Conservation (phyloP, 2,888 invertebrate genomes). For the Alloscopus bannaensis region DNA sequence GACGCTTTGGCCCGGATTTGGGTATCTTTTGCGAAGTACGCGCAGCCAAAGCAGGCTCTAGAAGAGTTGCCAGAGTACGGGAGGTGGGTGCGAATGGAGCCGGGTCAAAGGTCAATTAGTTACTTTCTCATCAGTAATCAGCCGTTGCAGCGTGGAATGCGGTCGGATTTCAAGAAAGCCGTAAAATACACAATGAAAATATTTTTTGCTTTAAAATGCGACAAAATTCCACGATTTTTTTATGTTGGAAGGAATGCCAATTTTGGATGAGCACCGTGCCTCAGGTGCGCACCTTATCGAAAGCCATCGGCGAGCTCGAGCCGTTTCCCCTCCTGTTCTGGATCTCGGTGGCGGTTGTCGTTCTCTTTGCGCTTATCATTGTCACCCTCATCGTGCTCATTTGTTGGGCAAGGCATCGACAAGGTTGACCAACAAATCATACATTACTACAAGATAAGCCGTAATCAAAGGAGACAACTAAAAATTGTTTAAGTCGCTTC, state of each 20-base stretch:
- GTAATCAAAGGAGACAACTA: background rate
- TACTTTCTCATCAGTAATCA: conserved; percentile 60
- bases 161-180: conserved; percentile 64
- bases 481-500: background rate
- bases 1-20: conserved; percentile 70
- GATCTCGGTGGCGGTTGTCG: conserved; percentile 61
- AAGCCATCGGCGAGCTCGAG: conserved; percentile 61
- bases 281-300: conserved; percentile 59
- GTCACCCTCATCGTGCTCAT: conserved; percentile 55
- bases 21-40: conserved; percentile 71
- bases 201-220: too few relatives aligned
- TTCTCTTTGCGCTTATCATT: conserved; percentile 56
- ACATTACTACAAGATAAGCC: background rate
- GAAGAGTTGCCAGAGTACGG: conserved; percentile 54
- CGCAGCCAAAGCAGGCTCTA: conserved; percentile 66
- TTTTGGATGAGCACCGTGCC: conserved; percentile 67
- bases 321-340: conserved; percentile 66
- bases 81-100: conserved; percentile 60
- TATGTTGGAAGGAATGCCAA: conserved; percentile 60
- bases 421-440: conserved; percentile 5
- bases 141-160: conserved; percentile 50
- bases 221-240: background rate
- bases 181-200: conserved; percentile 42
- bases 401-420: conserved; percentile 36
- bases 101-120: conserved; percentile 52